Evolutionary conservation across 2,797 vertebrate species (phyloP).

Genomic region (Epinephelus malabaricus): DNA sequence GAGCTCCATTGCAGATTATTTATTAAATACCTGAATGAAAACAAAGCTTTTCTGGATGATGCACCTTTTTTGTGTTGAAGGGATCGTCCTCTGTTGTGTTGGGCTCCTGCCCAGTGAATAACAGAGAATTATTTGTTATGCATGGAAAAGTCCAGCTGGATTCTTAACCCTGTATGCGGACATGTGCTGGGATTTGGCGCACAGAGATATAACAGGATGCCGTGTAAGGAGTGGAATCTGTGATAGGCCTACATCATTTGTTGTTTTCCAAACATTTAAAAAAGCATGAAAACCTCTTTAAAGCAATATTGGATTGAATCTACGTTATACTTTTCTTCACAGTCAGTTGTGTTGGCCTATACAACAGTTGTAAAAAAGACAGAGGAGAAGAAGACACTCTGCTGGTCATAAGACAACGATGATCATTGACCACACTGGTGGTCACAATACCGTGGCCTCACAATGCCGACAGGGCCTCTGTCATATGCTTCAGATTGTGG

Average conservation of each 20-base stretch:
- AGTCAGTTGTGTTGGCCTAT: neutral
- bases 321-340: neutral
- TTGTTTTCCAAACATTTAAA: neutral
- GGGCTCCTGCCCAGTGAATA: neutral
- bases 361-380: neutral
- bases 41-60: neutral
- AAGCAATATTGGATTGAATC: neutral
- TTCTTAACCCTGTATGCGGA: slow-evolving; percentile 18
- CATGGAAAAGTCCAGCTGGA: slow-evolving; percentile 40
- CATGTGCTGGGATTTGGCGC: neutral
- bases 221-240: neutral
- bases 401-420: neutral
- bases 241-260: neutral
- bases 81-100: neutral
- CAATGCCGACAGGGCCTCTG: neutral
- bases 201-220: neutral
- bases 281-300: neutral
- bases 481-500: neutral
- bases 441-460: neutral
- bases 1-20: slow-evolving; percentile 33
- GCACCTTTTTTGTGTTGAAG: slow-evolving; percentile 34
- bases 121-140: slow-evolving; percentile 22
- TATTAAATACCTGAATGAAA: slow-evolving; percentile 50
- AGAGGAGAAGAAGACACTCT: neutral
- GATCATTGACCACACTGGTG: neutral